These are phyloP conservation scores for Heterodera filipjevi DNA, from an alignment of 2,888 invertebrate species.

Conservation along the genomic window DNA sequence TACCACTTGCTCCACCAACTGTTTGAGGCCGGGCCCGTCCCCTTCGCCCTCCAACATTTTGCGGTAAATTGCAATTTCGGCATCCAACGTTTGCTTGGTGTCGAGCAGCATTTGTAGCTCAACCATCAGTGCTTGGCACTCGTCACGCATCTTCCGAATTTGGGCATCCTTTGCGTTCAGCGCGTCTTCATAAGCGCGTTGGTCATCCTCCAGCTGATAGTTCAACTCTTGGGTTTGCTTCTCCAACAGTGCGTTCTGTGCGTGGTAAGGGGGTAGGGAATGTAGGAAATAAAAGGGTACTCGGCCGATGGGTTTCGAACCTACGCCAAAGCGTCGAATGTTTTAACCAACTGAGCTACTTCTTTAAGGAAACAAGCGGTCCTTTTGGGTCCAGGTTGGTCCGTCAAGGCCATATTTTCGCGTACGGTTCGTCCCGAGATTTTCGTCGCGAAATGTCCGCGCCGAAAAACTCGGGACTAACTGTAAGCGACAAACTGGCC, in stretches of 20 bases:
- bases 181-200: conserved; percentile 67
- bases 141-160: conserved; percentile 65
- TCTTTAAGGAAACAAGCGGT: no score
- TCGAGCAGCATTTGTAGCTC: conserved; percentile 67
- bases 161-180: conserved; percentile 64
- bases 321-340: no score
- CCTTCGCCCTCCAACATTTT: conserved; percentile 71
- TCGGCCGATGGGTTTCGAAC: no score
- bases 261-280: no score
- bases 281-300: no score
- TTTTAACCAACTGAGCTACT: no score
- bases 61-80: conserved; percentile 71
- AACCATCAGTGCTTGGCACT: conserved; percentile 67
- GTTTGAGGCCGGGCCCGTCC: conserved; percentile 66
- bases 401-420: no score
- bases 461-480: no score
- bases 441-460: no score
- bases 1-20: conserved; percentile 65
- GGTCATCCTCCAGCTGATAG: conserved; percentile 68
- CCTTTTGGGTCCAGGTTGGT: no score
- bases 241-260: conserved; percentile 68
- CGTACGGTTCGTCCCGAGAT: no score
- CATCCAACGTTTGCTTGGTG: conserved; percentile 70
- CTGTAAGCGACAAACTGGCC: no score
- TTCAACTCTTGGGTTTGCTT: conserved; percentile 68